Evolutionary conservation across 2,888 invertebrate species (phyloP), one percentile per base, ranked within the genome.

Genomic region (Pseudanteris insignis): DNA sequence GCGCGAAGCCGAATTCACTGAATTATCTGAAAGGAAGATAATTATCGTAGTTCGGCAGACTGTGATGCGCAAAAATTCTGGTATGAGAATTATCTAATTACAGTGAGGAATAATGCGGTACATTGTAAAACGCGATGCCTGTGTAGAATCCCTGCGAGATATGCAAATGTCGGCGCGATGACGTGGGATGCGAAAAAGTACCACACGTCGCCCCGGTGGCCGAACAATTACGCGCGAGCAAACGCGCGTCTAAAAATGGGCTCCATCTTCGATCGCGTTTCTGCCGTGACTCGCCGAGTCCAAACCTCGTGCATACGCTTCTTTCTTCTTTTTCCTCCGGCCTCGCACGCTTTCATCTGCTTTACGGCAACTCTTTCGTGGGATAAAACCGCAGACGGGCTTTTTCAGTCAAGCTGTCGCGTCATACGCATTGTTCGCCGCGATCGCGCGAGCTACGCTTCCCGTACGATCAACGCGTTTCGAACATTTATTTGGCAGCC

Each of bases 371-470:
- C n/a, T n/a, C 43, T 48, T 48, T 63, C 53, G 48, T 14, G 12
- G 41, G 32, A 33, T 46, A 46, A 61, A 55, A 55, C 28, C 50
- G 37, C 41, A 62, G 50, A 33, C 58, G 44, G 62, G 67, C 65
- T 70, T 71, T 73, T 72, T 69, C 69, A 68, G 67, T 64, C 70
- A 66, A 64, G 63, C 69, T 69, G 62, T 68, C 70, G 73, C 71
- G 68, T 70, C 72, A 72, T 71, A 70, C 70, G 69, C 70, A 73
- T 75, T 74, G 72, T 71, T 70, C 63, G 65, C 61, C 63, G 66
- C 67, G 67, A 70, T 67, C 70, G 69, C n/a, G n/a, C n/a, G n/a
- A n/a, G n/a, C n/a, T n/a, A n/a, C n/a, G 64, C 65, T 65, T 60
- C 54, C 44, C 37, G 48, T n/a, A 40, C 34, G 48, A 34, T 43